Base-by-base conservation (phyloP, 2,113 vertebrate species). In the Macquaria ambigua region DNA sequence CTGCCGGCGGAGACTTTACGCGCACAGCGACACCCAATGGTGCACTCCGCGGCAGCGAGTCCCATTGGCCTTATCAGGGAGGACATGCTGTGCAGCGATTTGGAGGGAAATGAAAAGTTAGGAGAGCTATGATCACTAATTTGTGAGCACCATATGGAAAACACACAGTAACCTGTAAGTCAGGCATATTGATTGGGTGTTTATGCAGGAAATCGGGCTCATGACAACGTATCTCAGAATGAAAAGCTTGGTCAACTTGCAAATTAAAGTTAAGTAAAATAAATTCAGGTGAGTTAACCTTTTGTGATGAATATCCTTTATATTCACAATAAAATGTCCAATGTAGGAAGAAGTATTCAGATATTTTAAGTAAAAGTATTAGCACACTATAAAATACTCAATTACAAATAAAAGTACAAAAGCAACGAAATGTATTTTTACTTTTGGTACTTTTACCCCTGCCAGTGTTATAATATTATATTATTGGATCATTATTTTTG, bases 11-110 rank as follows among this genome's bases (percentile, higher is more conserved):
- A 81, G 88, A 92, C 69, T 90, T 87, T 84, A 81, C 90, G 93
- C 92, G 86, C 79, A 93, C 93, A 96, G 95, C 93, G 95, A 94
- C 95, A 95, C 90, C 94, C 87, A 93, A 74, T 23, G 95, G 94
- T 25, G 41, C 7, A 28, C 6, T 28, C 10, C 14, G 56, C 48
- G 23, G 76, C 83, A 18, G 37, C 12, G 41, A 23, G 46, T 55
- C 81, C 67, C 66, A 41, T 10, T 37, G 79, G 71, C 23, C 31
- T 28, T 1, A n/a, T 61, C 11, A 20, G 16, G 31, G 48, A 16
- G 58, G 62, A 66, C 75, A 23, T 0, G 68, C 23, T 23, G 61
- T 50, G 66, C 59, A 23, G 66, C 34, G 53, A 56, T 58, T 61
- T 58, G 23, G 15, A 53, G 46, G 71, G 23, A 8, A 18, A 70